These are phyloP conservation scores for Coracias cyanogaster DNA, from an alignment of 2,797 vertebrate species.

Conservation along the genomic window DNA sequence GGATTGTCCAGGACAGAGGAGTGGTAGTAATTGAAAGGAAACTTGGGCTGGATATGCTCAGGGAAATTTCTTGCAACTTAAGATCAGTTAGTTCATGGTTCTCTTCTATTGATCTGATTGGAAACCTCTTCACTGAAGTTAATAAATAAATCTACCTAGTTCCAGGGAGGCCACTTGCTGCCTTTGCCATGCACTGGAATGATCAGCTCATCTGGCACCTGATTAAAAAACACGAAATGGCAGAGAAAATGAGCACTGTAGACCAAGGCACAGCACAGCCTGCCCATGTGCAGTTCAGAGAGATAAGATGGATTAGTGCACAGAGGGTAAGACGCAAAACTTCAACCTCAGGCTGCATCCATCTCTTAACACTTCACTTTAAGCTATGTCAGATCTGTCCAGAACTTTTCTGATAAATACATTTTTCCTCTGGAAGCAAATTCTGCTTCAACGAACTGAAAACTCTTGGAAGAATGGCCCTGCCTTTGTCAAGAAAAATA, in stretches of 20 bases:
- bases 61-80: neutral
- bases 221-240: neutral
- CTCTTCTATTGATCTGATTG: neutral
- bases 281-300: rapidly evolving
- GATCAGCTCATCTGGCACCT: neutral
- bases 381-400: neutral
- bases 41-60: neutral
- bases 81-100: neutral
- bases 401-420: neutral
- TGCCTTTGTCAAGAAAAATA: neutral
- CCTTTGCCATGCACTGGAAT: neutral
- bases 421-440: neutral
- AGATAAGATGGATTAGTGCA: neutral
- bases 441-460: neutral
- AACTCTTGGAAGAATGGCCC: neutral
- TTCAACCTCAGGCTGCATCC: neutral
- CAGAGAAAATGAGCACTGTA: neutral
- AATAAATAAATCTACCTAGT: neutral
- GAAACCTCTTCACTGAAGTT: neutral
- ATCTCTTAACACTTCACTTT: neutral
- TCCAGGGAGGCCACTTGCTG: neutral
- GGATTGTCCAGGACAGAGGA: neutral
- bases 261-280: neutral
- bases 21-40: neutral
- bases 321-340: neutral